A percentile compares a stretch with the other conserved stretches of the same genome.
Conservation (phyloP, 2,797 vertebrate species). For the Sebastiscus tertius region DNA sequence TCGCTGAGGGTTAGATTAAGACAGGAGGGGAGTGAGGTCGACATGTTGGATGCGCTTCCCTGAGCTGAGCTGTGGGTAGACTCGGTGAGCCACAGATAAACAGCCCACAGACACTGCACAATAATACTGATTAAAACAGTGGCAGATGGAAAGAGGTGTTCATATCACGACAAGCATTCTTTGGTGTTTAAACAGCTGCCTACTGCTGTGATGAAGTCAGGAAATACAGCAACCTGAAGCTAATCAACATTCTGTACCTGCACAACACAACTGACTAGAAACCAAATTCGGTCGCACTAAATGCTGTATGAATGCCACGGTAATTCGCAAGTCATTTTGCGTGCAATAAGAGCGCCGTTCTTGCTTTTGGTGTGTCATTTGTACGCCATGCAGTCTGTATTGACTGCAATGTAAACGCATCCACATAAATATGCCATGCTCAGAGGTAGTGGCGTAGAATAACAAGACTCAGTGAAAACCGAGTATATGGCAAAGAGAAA, state of each 20-base stretch:
- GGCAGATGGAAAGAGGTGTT: constrained; percentile 51
- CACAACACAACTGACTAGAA: background rate
- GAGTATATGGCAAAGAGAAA: no score
- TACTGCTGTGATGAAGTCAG: constrained; percentile 26
- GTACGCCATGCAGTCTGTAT: no score
- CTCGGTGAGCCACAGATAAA: constrained; percentile 52
- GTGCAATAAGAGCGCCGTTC: no score
- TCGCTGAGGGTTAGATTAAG: constrained; percentile 51
- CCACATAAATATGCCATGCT: no score
- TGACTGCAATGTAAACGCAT: no score
- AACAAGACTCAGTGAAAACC: no score
- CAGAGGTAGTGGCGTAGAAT: no score
- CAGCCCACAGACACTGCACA: constrained; percentile 55
- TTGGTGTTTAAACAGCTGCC: constrained; percentile 20
- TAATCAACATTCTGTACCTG: background rate
- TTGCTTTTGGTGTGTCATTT: no score
- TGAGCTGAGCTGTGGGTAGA: constrained; percentile 53
- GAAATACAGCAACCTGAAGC: background rate
- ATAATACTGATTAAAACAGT: constrained; percentile 48
- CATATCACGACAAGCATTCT: constrained; percentile 26
- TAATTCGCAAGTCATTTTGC: no score
- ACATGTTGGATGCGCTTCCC: constrained; percentile 56
- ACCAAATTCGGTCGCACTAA: background rate
- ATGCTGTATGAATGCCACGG: no score
- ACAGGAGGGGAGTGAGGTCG: constrained; percentile 49